phyloP scores from a whole-genome alignment of 2,888 invertebrate species.

The Archips crataeganus region DNA sequence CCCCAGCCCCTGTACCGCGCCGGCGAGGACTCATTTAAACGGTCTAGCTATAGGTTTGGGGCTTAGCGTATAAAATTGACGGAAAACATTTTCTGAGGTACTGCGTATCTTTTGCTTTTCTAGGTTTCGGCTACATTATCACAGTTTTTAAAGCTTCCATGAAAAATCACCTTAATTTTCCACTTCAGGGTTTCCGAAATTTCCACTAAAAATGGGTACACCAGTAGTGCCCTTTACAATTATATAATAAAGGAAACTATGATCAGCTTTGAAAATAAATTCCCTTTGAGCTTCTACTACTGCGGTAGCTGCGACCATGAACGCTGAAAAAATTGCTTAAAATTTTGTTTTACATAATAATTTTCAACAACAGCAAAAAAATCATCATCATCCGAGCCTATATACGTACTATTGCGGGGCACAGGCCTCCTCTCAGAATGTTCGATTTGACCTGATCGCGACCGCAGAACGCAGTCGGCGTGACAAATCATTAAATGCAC shows the following conservation, averaged over 20 bases:
- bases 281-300: not conserved
- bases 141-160: not conserved
- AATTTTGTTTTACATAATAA: too few relatives aligned
- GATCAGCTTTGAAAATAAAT: slow-evolving; percentile 4
- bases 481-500: too few relatives aligned
- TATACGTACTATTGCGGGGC: too few relatives aligned
- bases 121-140: not conserved
- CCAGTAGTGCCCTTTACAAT: not conserved
- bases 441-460: too few relatives aligned
- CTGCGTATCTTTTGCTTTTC: not conserved
- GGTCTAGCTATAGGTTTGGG: not conserved
- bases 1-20: too few relatives aligned
- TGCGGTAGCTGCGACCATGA: not conserved
- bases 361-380: too few relatives aligned
- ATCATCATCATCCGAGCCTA: too few relatives aligned
- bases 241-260: slow-evolving; percentile 7
- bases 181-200: not conserved
- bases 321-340: not conserved
- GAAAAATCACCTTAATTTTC: not conserved
- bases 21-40: too few relatives aligned
- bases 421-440: too few relatives aligned
- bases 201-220: not conserved
- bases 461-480: too few relatives aligned
- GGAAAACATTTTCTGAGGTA: too few relatives aligned
- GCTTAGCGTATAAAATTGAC: too few relatives aligned